These are phyloP conservation scores for Ataeniobius toweri DNA, from an alignment of 2,797 vertebrate species.

Conservation along the genomic window DNA sequence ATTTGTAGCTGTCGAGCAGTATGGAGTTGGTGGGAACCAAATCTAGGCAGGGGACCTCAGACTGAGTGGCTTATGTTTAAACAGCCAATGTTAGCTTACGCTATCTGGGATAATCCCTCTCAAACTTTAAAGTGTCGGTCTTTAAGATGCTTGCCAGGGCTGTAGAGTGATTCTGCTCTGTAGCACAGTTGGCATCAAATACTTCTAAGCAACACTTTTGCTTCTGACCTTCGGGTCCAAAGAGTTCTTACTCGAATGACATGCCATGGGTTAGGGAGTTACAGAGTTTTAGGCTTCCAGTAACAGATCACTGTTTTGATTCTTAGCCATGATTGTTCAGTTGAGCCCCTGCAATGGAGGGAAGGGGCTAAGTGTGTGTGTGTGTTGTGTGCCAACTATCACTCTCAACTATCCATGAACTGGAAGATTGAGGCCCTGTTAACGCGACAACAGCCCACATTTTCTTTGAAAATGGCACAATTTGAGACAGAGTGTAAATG, in stretches of 20 bases:
- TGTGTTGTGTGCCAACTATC: background rate
- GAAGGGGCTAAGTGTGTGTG: background rate
- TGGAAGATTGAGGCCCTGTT: no score
- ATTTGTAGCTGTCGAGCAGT: background rate
- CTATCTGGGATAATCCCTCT: background rate
- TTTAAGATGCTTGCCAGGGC: background rate
- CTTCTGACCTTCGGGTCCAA: background rate
- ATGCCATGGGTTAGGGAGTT: background rate
- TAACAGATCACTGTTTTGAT: background rate
- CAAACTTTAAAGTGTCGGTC: background rate
- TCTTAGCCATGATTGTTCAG: background rate
- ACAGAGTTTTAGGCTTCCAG: background rate
- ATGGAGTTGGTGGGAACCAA: background rate
- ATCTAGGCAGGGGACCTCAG: background rate
- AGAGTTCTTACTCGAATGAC: background rate
- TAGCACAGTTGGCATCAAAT: background rate
- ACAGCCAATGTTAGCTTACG: background rate
- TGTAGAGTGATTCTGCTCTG: background rate
- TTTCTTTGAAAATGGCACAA: no score
- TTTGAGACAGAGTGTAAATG: no score
- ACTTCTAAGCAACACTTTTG: background rate
- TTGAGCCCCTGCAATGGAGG: background rate
- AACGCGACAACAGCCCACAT: no score
- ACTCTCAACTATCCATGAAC: no score
- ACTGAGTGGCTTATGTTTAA: background rate